Base-by-base conservation (phyloP, 2,888 invertebrate species). In the Pandemis corylana region DNA sequence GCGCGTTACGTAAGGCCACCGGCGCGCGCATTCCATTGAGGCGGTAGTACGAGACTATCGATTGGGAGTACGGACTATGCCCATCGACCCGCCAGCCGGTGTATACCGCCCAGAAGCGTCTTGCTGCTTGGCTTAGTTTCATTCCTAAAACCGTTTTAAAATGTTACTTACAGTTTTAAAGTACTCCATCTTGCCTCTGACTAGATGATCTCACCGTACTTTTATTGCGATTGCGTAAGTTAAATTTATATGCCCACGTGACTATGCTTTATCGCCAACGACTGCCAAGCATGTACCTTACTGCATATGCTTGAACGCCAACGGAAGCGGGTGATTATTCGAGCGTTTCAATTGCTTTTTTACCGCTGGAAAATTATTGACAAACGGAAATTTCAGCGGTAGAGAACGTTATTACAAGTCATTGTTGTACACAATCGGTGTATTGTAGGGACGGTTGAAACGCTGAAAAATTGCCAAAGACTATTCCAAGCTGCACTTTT, bases 21-120 rank as follows among this genome's bases (percentile, higher is more conserved):
- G 87, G 92, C 93, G 91, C 94, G 94, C 94, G 94, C 94, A 93
- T 76, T 80, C 85, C 93, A 93, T 93, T 94, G 89, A 93, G 87
- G 77, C 81, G 84, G 90, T 92, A 86, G 90, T 93, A 93, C 92
- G 90, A 78, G 78, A 80, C 77, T 92, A 94, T 94, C 92, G 93
- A 93, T 92, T 88, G 84, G 87, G 84, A 84, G 91, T 91, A 92
- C 87, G 89, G 78, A 84, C 82, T 66, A 63, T 66, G 82, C 79
- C 82, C 86, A 91, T 92, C 91, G 92, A 91, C 90, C 89, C 82
- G 84, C 77, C 83, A 81, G 81, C 82, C 85, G 83, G 83, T 83
- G 86, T 87, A 85, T 85, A 84, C 83, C 81, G 81, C 82, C 84
- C 82, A 80, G 80, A 85, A 85, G 69, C 87, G 86, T 88, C 90